Evolutionary conservation across 2,113 vertebrate species (phyloP).

Genomic region (Brachyhypopomus gauderio): DNA sequence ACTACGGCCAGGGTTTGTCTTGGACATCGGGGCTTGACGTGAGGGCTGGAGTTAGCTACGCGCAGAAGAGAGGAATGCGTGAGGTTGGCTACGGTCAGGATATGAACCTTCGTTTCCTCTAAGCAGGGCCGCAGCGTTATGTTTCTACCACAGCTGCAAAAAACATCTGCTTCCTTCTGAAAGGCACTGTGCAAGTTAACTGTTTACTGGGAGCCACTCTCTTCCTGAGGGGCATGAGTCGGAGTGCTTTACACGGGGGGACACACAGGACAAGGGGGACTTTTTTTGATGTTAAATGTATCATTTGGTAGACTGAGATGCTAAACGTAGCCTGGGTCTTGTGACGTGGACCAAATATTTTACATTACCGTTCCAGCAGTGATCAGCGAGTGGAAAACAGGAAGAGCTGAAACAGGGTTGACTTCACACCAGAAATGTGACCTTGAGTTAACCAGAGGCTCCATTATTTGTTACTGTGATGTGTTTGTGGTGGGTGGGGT

Average conservation of each 20-base stretch:
- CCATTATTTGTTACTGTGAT: constrained; percentile 5
- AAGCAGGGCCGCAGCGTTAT: constrained; percentile 53
- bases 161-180: constrained; percentile 54
- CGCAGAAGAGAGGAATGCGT: constrained; percentile 55
- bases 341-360: not conserved
- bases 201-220: constrained; percentile 34
- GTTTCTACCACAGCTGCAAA: constrained; percentile 66
- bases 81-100: constrained; percentile 45
- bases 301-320: no score
- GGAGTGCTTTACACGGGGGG: not conserved
- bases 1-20: not conserved
- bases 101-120: constrained; percentile 44
- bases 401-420: not conserved
- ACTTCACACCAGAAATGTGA: not conserved
- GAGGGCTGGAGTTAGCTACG: not conserved
- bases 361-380: not conserved
- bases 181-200: not conserved
- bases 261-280: no score
- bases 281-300: no score
- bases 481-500: constrained; percentile 5
- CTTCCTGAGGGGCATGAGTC: not conserved
- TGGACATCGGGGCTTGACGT: not conserved
- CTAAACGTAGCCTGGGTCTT: not conserved
- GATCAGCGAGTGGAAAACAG: constrained; percentile 8
- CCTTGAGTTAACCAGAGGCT: constrained; percentile 8